These are phyloP conservation scores for Cylloceria caligata DNA, from an alignment of 2,888 invertebrate genomes.

Conservation along the genomic window DNA sequence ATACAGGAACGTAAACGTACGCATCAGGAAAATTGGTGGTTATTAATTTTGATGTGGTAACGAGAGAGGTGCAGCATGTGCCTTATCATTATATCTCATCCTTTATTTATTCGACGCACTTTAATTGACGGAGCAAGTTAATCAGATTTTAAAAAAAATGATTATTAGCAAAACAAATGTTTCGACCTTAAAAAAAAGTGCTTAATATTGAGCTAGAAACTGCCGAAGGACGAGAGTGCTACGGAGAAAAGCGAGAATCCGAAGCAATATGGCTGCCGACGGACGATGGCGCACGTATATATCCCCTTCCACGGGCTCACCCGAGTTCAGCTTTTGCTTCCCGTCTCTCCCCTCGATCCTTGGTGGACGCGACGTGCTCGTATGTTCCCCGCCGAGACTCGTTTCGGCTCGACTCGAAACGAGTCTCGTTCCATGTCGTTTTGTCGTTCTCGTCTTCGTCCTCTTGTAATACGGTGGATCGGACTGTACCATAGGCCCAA, in stretches of 20 bases:
- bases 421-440: constrained; percentile 59
- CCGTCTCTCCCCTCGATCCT: constrained; percentile 53
- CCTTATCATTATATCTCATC: constrained; percentile 24
- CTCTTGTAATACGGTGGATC: constrained; percentile 54
- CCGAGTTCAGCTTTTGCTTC: constrained; percentile 66
- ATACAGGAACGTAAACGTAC: neutral
- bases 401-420: constrained; percentile 69
- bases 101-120: constrained; percentile 20
- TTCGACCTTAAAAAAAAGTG: neutral
- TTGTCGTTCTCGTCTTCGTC: constrained; percentile 50
- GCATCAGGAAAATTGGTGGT: constrained; percentile 40
- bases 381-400: constrained; percentile 50
- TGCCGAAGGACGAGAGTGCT: neutral
- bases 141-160: neutral
- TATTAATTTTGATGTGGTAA: constrained; percentile 49
- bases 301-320: constrained; percentile 66
- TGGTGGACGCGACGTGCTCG: constrained; percentile 39
- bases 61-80: constrained; percentile 37
- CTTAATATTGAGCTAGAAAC: neutral
- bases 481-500: constrained; percentile 43
- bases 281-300: constrained; percentile 75
- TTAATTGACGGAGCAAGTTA: constrained; percentile 11
- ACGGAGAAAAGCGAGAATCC: constrained; percentile 43
- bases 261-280: constrained; percentile 77
- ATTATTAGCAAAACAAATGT: neutral